Conservation (phyloP, 2,888 invertebrate species). For the Pocota personata region DNA sequence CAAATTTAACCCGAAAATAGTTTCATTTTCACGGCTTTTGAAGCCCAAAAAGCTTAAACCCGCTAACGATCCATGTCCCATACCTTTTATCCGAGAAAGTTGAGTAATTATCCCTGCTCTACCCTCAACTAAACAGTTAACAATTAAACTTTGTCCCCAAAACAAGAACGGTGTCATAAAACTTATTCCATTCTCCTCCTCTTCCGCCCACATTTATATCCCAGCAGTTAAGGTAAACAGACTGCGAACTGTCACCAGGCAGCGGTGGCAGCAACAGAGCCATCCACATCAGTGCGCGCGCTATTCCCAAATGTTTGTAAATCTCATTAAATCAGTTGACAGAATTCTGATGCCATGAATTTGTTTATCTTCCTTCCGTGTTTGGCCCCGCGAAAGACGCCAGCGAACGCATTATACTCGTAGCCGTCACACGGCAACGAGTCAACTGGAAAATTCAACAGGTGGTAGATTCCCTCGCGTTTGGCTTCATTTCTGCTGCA, state of each 20-base stretch:
- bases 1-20: slow-evolving; percentile 10
- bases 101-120: slow-evolving; percentile 54
- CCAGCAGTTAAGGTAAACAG: slow-evolving; percentile 50
- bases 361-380: slow-evolving; percentile 53
- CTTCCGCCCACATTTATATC: not conserved
- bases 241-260: slow-evolving; percentile 35
- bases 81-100: slow-evolving; percentile 37
- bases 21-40: slow-evolving; percentile 43
- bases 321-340: slow-evolving; percentile 70
- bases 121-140: slow-evolving; percentile 41
- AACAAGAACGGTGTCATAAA: slow-evolving; percentile 28
- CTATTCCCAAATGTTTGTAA: slow-evolving; percentile 66
- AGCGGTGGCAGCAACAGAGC: not conserved
- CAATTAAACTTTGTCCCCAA: slow-evolving; percentile 59
- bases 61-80: slow-evolving; percentile 42
- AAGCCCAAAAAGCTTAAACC: slow-evolving; percentile 26
- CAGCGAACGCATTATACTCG: slow-evolving; percentile 36
- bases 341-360: slow-evolving; percentile 48
- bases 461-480: slow-evolving; percentile 22
- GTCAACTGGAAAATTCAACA: slow-evolving; percentile 67
- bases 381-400: slow-evolving; percentile 4
- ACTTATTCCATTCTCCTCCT: not conserved
- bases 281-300: slow-evolving; percentile 32
- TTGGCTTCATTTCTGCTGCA: slow-evolving; percentile 22
- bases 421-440: slow-evolving; percentile 34